Percentiles rank a stretch among this genome's conserved stretches.
Conservation (phyloP, 2,888 invertebrate species). For the Tetragnatha montana region DNA sequence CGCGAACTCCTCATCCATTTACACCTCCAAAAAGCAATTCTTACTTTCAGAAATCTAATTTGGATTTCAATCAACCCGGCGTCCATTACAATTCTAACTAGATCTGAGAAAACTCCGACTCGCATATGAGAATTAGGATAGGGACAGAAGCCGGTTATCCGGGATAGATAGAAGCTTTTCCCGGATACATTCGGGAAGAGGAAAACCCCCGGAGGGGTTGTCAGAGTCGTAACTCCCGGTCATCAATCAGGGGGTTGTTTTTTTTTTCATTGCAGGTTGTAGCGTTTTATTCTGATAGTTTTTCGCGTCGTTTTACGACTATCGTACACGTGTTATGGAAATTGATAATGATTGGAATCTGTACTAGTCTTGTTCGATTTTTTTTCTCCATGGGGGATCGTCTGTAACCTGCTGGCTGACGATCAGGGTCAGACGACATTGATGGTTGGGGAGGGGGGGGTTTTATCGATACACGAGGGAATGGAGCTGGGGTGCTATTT, state of each 20-base stretch:
- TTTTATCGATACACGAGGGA: not conserved
- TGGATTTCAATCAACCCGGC: slow-evolving; percentile 28
- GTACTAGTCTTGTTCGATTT: not conserved
- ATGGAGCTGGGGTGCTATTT: not conserved
- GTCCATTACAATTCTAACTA: slow-evolving; percentile 34
- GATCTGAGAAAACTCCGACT: not conserved
- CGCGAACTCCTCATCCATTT: not conserved
- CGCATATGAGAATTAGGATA: slow-evolving; percentile 17
- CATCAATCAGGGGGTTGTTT: slow-evolving; percentile 44
- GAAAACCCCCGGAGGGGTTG: slow-evolving; percentile 29
- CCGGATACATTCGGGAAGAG: slow-evolving; percentile 3
- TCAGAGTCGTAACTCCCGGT: slow-evolving; percentile 36
- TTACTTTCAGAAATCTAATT: slow-evolving; percentile 20
- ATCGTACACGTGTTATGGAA: not conserved
- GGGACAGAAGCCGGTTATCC: slow-evolving; percentile 17
- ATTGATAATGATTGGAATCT: not conserved
- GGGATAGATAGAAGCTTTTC: slow-evolving; percentile 5
- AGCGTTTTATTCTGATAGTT: not conserved
- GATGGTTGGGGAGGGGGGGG: not conserved
- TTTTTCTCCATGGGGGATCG: not conserved
- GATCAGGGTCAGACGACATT: not conserved
- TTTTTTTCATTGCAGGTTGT: slow-evolving; percentile 18
- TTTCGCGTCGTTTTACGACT: not conserved
- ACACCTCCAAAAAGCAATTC: slow-evolving; percentile 24
- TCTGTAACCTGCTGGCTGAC: not conserved